Conservation (phyloP, 2,797 vertebrate genomes). For the Scleropages formosus region DNA sequence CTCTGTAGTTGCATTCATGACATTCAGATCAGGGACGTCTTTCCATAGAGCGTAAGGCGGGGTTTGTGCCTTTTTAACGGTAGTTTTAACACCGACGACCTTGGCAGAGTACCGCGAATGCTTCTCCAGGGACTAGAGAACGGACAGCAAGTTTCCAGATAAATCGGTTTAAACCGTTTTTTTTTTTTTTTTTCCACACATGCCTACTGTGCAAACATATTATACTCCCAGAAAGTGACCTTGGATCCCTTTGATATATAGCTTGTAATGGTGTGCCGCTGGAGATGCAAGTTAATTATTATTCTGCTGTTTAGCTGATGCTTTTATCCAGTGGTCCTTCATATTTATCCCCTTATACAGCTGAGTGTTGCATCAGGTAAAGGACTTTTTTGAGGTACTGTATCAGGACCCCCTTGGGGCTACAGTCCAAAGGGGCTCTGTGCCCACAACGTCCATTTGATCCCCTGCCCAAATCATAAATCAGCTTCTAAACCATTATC, state of each 20-base stretch:
- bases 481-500: not conserved
- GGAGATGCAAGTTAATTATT: too few species aligned
- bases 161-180: constrained; percentile 27
- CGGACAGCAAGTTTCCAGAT: constrained; percentile 22
- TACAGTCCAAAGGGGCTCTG: too few species aligned
- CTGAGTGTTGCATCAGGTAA: too few species aligned
- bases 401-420: too few species aligned
- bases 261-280: not conserved
- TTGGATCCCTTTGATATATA: not conserved
- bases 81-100: not conserved
- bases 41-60: constrained; percentile 28
- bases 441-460: too few species aligned
- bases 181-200: not conserved
- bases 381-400: too few species aligned
- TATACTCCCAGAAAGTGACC: not conserved
- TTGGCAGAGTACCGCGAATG: not conserved
- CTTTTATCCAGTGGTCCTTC: too few species aligned
- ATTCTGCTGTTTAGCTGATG: too few species aligned
- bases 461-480: not conserved
- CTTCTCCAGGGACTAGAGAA: constrained; percentile 17
- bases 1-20: constrained; percentile 1
- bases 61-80: not conserved
- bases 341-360: too few species aligned
- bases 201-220: not conserved
- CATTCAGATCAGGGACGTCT: not conserved